A percentile compares a stretch with the other conserved stretches of the same genome.
phyloP scores from a whole-genome alignment of 2,113 vertebrate species.

The Tapirus terrestris region DNA sequence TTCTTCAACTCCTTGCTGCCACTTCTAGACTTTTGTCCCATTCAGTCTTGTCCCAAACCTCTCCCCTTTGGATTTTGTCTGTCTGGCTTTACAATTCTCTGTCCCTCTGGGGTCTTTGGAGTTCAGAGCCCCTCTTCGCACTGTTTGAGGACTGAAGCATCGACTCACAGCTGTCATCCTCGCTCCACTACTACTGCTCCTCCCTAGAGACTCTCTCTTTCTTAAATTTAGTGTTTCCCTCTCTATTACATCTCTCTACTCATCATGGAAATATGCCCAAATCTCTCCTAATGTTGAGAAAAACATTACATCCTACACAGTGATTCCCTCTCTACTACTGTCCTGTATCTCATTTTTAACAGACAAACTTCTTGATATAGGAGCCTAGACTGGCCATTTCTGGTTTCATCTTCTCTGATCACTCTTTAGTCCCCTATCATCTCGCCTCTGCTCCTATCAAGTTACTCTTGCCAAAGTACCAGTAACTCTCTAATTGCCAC shows the following conservation, averaged over 20 bases:
- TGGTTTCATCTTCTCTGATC: not conserved
- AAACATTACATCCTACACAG: not conserved
- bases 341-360: not conserved
- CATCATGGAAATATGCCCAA: not conserved
- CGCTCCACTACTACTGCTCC: not conserved
- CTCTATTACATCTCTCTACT: not conserved
- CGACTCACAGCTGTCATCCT: not conserved
- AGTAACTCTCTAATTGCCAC: not conserved
- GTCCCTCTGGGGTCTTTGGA: not conserved
- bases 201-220: not conserved
- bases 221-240: not conserved
- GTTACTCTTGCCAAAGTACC: not conserved
- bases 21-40: not conserved
- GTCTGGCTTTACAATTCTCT: not conserved
- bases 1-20: not conserved
- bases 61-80: not conserved
- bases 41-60: not conserved
- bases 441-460: not conserved
- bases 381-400: not conserved
- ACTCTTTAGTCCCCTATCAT: not conserved
- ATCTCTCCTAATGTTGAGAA: not conserved
- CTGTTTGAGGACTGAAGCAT: not conserved
- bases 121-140: not conserved
- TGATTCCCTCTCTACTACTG: not conserved
- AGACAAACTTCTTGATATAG: not conserved